phyloP scores from a whole-genome alignment of 2,797 vertebrate species.

The Onychomys leucogaster region DNA sequence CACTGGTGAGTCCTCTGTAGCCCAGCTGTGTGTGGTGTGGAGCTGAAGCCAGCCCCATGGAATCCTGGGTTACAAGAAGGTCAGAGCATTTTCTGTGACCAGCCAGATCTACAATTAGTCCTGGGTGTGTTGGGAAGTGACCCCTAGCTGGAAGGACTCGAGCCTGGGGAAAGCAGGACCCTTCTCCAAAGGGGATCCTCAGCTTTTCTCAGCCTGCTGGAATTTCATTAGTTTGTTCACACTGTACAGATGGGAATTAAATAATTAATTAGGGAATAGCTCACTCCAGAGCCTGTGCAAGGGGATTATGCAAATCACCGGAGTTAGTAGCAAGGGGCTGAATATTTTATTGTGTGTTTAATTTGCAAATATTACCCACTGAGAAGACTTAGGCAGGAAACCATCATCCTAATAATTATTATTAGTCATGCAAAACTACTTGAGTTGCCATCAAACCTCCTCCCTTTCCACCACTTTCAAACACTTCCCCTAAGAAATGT shows the following conservation, averaged over 20 bases:
- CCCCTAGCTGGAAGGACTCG: background rate
- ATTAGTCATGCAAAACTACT: conserved; percentile 70
- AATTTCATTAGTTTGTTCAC: conserved; percentile 72
- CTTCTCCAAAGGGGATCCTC: background rate
- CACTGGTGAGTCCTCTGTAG: conserved; percentile 22
- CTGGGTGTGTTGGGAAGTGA: conserved; percentile 2
- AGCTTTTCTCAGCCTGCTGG: conserved; percentile 5
- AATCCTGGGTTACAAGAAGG: conserved; percentile 72
- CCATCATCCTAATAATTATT: conserved; percentile 75
- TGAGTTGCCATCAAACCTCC: conserved; percentile 58
- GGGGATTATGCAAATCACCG: conserved; percentile 79
- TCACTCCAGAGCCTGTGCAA: conserved; percentile 60
- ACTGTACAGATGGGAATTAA: conserved; percentile 80
- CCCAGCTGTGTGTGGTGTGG: conserved; percentile 66
- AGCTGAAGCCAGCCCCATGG: conserved; percentile 47
- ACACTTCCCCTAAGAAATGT: conserved; percentile 40
- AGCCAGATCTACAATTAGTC: conserved; percentile 52
- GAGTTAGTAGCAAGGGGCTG: conserved; percentile 64
- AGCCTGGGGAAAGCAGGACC: background rate
- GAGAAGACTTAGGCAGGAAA: conserved; percentile 71
- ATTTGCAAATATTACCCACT: conserved; percentile 76
- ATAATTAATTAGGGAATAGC: conserved; percentile 82
- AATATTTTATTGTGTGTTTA: conserved; percentile 80
- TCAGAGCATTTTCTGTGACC: conserved; percentile 10
- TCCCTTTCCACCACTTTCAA: conserved; percentile 54